Conservation (phyloP, 2,888 invertebrate species). For the Andrena bucephala region DNA sequence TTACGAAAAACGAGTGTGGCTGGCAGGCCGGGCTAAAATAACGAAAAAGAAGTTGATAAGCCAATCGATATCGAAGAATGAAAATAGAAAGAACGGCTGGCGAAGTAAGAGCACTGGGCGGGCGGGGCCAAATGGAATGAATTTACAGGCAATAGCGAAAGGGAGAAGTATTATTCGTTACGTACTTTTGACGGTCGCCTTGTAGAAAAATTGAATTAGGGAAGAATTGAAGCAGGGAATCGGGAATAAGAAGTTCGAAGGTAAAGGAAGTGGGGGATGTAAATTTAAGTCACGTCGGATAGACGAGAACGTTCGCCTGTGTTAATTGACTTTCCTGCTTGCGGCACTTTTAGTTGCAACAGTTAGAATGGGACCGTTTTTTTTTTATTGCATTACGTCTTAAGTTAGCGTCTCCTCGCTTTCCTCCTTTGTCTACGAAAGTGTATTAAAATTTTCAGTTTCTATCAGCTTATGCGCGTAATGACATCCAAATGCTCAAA, state of each 20-base stretch:
- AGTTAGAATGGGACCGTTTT: slow-evolving; percentile 50
- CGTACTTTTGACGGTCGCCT: slow-evolving; percentile 18
- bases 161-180: slow-evolving; percentile 24
- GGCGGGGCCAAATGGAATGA: slow-evolving; percentile 2
- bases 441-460: neutral
- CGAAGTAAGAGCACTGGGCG: neutral
- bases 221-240: slow-evolving; percentile 33
- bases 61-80: slow-evolving; percentile 16
- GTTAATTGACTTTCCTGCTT: slow-evolving; percentile 68
- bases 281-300: slow-evolving; percentile 66
- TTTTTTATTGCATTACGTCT: slow-evolving; percentile 34
- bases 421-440: neutral
- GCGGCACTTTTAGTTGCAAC: slow-evolving; percentile 52
- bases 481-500: too few relatives aligned
- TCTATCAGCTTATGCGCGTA: neutral
- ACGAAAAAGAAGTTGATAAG: slow-evolving; percentile 43
- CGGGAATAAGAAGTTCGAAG: slow-evolving; percentile 34
- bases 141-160: slow-evolving; percentile 10
- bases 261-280: slow-evolving; percentile 14
- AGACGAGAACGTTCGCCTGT: slow-evolving; percentile 50
- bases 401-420: slow-evolving; percentile 14
- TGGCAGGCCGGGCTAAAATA: slow-evolving; percentile 3
- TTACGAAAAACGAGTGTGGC: slow-evolving; percentile 43
- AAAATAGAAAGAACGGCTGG: neutral
- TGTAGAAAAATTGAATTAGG: slow-evolving; percentile 56